Base-by-base conservation (phyloP, 2,888 invertebrate species). In the Ennomos fuscantarius region DNA sequence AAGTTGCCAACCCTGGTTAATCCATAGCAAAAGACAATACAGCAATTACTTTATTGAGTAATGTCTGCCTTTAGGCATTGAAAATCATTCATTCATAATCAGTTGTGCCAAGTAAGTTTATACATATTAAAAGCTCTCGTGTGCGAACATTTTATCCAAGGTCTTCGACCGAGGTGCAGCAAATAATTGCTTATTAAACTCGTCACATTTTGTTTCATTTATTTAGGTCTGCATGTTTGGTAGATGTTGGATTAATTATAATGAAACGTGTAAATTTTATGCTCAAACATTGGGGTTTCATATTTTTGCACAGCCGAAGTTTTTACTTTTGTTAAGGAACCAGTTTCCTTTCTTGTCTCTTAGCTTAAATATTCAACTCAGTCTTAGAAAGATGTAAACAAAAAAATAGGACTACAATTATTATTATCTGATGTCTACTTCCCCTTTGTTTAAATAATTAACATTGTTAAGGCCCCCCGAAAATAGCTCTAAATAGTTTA, bases 101-200 rank as follows among this genome's bases (percentile, higher is more conserved):
- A 57, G 50, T 57, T 58, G 47, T 55, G 59, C 44, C n/a, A 61
- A 60, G 51, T 59, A 61, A 63, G 60, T 65, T 69, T 63, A 64
- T 24, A 24, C 24, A 24, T 64, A 73, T 65, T 70, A 70, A 73
- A 73, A 73, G 64, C 71, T 70, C 53, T 49, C 54, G 52, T 67
- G 62, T 66, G 67, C 72, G 66, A 72, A 74, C 76, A 73, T 69
- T 24, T 72, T 67, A 73, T 74, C 78, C 79, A 80, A 81, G 79
- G 79, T 55, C 68, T 52, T 65, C 50, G 54, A 55, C 53, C 70
- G 65, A 59, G 65, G 67, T 63, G 58, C 60, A 55, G 63, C 62
- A 57, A 65, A 24, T 24, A 24, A 44, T 56, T 44, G 47, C 52
- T 45, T 57, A 60, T 47, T 62, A 46, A 24, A 40, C 62, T 57